These are phyloP conservation scores for Holcopasites calliopsidis DNA, from an alignment of 1,140 invertebrate species.

Conservation along the genomic window DNA sequence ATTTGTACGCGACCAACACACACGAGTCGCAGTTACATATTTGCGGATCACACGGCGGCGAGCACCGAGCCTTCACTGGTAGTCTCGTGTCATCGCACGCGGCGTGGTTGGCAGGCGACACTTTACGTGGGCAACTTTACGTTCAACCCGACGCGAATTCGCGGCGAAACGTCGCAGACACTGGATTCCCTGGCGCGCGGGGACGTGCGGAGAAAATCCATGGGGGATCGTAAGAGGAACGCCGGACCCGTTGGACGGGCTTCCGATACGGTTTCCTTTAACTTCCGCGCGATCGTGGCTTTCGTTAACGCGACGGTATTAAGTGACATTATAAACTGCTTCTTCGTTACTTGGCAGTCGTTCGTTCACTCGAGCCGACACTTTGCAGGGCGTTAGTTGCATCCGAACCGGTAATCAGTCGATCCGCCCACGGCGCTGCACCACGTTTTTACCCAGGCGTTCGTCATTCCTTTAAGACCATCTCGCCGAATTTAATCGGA, in stretches of 20 bases:
- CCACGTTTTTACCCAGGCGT: neutral
- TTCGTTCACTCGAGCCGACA: neutral
- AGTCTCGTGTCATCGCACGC: neutral
- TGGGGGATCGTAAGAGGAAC: conserved; percentile 13
- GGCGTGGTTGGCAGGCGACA: neutral
- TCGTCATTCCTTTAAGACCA: neutral
- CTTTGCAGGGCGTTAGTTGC: neutral
- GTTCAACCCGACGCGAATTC: neutral
- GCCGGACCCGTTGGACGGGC: neutral
- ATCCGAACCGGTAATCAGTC: conserved; percentile 12
- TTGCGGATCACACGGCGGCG: conserved; percentile 5
- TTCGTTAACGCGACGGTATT: conserved; percentile 33
- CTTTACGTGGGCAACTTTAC: conserved; percentile 41
- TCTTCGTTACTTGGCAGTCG: conserved; percentile 4
- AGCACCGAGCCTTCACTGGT: neutral
- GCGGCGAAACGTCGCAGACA: neutral
- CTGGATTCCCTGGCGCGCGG: neutral
- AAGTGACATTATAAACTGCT: conserved; percentile 54
- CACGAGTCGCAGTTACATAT: neutral
- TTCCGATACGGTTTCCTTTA: conserved; percentile 1
- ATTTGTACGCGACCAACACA: neutral
- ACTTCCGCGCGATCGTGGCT: conserved; percentile 15
- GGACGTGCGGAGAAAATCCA: conserved; percentile 30
- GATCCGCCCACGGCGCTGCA: neutral
- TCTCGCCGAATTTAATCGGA: neutral